Evolutionary conservation across 2,888 invertebrate genomes (phyloP).

Genomic region (Caenorhabditis uteleia): DNA sequence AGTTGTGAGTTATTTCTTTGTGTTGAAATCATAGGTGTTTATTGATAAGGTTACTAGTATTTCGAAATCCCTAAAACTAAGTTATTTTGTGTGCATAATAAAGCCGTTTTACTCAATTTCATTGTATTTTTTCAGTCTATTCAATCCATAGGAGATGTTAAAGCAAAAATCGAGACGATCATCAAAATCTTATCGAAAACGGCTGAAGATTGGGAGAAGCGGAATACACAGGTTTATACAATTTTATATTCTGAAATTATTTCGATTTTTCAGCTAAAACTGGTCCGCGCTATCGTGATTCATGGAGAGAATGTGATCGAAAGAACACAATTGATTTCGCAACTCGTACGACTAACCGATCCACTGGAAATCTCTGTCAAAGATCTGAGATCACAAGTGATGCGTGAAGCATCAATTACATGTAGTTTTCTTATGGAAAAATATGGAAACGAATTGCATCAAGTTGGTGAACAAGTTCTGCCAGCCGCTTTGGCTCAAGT

Average conservation of each 20-base stretch:
- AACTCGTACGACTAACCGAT: constrained; percentile 19
- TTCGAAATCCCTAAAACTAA: no score
- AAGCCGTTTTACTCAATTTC: no score
- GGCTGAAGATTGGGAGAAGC: constrained; percentile 28
- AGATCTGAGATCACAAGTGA: constrained; percentile 33
- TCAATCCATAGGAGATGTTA: constrained; percentile 3
- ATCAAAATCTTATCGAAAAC: constrained; percentile 13
- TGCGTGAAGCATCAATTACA: constrained; percentile 30
- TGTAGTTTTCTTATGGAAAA: constrained; percentile 23
- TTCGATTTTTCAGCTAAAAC: constrained; percentile 15
- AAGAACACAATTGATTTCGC: constrained; percentile 7
- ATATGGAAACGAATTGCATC: constrained; percentile 21
- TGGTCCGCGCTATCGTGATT: constrained; percentile 17
- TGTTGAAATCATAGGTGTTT: no score
- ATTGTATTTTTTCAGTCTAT: constrained; percentile 7
- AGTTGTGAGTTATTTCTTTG: no score
- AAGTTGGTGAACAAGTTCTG: constrained; percentile 20
- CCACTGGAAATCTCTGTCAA: constrained; percentile 24
- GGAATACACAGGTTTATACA: constrained; percentile 15
- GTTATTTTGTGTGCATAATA: no score
- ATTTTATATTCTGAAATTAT: neutral
- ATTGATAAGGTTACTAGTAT: no score
- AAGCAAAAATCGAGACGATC: constrained; percentile 6
- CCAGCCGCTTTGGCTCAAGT: constrained; percentile 21
- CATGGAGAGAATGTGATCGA: constrained; percentile 16